A percentile compares a stretch with the other conserved stretches of the same genome.
Evolutionary conservation across 2,113 vertebrate species (phyloP).

Genomic region (Hyla sarda): DNA sequence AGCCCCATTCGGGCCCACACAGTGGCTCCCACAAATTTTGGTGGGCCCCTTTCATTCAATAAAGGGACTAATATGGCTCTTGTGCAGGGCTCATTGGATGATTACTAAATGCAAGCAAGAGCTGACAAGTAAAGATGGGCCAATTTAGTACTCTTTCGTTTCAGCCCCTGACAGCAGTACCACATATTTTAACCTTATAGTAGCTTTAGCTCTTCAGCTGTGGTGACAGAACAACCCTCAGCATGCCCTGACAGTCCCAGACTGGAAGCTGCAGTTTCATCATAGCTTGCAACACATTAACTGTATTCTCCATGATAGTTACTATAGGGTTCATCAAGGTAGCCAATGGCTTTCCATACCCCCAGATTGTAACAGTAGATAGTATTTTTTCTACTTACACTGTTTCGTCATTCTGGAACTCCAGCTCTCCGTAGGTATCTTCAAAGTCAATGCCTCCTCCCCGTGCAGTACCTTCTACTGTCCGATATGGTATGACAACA

Average conservation of each 20-base stretch:
- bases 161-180: too few relatives aligned
- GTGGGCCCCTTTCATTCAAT: background rate
- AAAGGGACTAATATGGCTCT: too few relatives aligned
- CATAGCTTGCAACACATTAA: background rate
- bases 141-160: too few relatives aligned
- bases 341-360: background rate
- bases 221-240: too few relatives aligned
- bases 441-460: slow-evolving; percentile 88
- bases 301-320: background rate
- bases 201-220: background rate
- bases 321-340: background rate
- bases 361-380: background rate
- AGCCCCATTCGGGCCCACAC: background rate
- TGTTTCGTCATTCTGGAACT: slow-evolving; percentile 92
- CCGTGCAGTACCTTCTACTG: slow-evolving; percentile 83
- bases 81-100: background rate
- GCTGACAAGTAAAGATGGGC: too few relatives aligned
- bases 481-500: slow-evolving; percentile 89
- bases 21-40: background rate
- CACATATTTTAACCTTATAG: background rate
- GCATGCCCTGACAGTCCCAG: background rate
- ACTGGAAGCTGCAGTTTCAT: background rate
- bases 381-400: slow-evolving; percentile 76
- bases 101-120: background rate
- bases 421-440: slow-evolving; percentile 86